phyloP scores from a whole-genome alignment of 1,140 invertebrate species.

The Zaprionus tsacasi region DNA sequence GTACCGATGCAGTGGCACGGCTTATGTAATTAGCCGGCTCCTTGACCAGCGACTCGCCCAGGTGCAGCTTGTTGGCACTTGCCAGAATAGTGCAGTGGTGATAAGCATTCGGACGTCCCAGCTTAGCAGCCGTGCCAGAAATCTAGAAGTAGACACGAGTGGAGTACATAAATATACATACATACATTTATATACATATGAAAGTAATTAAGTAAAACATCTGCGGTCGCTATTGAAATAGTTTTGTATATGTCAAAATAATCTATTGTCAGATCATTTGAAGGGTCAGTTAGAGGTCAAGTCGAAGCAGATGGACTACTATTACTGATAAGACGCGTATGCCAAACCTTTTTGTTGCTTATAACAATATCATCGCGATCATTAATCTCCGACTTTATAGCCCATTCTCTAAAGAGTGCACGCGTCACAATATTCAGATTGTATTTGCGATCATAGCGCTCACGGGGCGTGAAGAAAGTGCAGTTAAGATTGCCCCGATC shows the following conservation, averaged over 20 bases:
- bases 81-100: constrained; percentile 97
- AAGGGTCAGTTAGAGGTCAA: constrained; percentile 40
- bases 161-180: neutral
- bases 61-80: constrained; percentile 90
- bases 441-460: constrained; percentile 91
- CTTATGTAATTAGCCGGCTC: constrained; percentile 88
- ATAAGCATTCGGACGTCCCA: constrained; percentile 93
- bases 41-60: constrained; percentile 88
- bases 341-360: constrained; percentile 88
- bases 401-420: constrained; percentile 91
- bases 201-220: neutral
- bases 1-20: constrained; percentile 92
- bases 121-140: constrained; percentile 96
- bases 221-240: neutral
- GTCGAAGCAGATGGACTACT: constrained; percentile 13
- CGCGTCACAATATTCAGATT: constrained; percentile 94
- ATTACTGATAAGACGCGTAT: constrained; percentile 38
- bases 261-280: constrained; percentile 1
- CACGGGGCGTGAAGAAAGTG: constrained; percentile 93
- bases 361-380: constrained; percentile 93
- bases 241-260: neutral
- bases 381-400: constrained; percentile 90
- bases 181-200: neutral
- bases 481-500: constrained; percentile 97
- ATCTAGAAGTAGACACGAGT: constrained; percentile 85